These are phyloP conservation scores for Xestia sexstrigata DNA, from an alignment of 2,888 invertebrate species.

Conservation along the genomic window DNA sequence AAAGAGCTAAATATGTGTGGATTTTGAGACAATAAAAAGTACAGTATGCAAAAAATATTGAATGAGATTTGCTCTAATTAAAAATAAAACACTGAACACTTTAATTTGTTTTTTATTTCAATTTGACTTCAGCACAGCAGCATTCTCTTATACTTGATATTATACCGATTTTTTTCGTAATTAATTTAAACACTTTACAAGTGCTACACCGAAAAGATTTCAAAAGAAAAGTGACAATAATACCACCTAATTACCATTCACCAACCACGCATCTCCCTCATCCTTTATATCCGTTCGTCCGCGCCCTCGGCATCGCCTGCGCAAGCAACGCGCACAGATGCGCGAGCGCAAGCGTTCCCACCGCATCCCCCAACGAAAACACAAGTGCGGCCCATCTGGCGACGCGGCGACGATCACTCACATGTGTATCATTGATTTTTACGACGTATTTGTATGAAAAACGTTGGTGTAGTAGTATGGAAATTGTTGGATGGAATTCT, in stretches of 20 bases:
- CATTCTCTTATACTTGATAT: not conserved
- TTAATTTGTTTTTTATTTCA: not conserved
- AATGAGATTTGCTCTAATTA: not conserved
- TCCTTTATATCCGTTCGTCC: constrained; percentile 60
- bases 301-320: constrained; percentile 54
- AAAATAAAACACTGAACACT: not conserved
- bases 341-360: constrained; percentile 76
- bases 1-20: not conserved
- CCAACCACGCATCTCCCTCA: constrained; percentile 38
- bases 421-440: constrained; percentile 77
- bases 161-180: not conserved
- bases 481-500: constrained; percentile 16
- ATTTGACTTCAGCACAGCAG: not conserved
- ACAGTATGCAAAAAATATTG: not conserved
- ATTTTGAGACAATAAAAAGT: not conserved
- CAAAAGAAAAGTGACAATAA: constrained; percentile 29
- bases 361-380: constrained; percentile 78
- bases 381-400: constrained; percentile 87
- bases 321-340: constrained; percentile 54
- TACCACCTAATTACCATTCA: constrained; percentile 39
- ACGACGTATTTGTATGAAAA: constrained; percentile 60
- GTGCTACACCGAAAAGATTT: not conserved
- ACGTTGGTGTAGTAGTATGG: constrained; percentile 8
- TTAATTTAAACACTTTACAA: not conserved
- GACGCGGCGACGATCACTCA: constrained; percentile 75